These are phyloP conservation scores for Griposia aprilina DNA, from an alignment of 2,888 invertebrate species.

Conservation along the genomic window DNA sequence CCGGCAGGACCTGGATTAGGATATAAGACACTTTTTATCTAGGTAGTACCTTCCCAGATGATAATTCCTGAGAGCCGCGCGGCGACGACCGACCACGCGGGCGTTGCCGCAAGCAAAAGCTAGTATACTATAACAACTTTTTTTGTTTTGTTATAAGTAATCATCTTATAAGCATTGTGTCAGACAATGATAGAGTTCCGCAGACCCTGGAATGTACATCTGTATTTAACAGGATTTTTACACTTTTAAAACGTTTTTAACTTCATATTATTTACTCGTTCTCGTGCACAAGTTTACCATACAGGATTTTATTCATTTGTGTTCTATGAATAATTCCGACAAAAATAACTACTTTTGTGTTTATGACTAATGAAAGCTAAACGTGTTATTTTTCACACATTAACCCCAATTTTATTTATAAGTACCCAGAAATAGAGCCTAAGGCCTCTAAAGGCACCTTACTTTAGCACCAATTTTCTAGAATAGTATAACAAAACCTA, in stretches of 20 bases:
- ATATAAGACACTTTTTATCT: too few relatives aligned
- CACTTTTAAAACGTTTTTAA: background rate
- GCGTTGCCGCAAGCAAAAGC: too few relatives aligned
- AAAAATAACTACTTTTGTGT: background rate
- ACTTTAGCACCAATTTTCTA: background rate
- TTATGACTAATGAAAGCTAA: constrained; percentile 25
- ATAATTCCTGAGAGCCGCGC: too few relatives aligned
- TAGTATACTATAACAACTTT: background rate
- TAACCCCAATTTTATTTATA: background rate
- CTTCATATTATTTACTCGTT: background rate
- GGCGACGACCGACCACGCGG: too few relatives aligned
- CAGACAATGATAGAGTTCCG: background rate
- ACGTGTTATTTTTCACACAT: constrained; percentile 21
- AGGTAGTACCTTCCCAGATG: too few relatives aligned
- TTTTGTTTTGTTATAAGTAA: background rate
- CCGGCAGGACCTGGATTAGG: too few relatives aligned
- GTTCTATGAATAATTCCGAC: constrained; percentile 9
- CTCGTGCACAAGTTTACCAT: background rate
- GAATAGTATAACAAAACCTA: constrained; percentile 15
- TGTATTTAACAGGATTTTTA: background rate
- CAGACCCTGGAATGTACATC: background rate
- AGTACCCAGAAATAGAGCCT: constrained; percentile 4
- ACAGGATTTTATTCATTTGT: background rate
- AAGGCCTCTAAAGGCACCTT: background rate
- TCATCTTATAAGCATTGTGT: too few relatives aligned